A percentile compares a stretch with the other conserved stretches of the same genome.
Evolutionary conservation across 2,797 vertebrate genomes (phyloP).

Genomic region (Phataginus tricuspis): DNA sequence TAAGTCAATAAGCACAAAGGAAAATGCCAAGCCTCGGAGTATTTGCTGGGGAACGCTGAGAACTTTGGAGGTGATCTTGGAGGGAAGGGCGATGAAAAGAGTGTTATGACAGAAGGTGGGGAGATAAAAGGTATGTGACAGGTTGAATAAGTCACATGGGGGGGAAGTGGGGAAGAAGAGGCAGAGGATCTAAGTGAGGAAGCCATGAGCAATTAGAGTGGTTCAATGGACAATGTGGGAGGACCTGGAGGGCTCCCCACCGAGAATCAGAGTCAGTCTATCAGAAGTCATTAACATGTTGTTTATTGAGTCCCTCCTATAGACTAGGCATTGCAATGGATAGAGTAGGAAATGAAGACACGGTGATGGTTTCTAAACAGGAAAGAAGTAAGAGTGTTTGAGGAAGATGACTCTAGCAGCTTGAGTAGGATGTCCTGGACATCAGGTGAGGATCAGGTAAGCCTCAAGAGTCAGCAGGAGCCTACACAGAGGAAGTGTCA

Average conservation of each 20-base stretch:
- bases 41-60: neutral
- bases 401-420: constrained; percentile 3
- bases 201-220: neutral
- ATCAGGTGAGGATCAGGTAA: neutral
- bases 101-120: neutral
- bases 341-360: neutral
- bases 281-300: neutral
- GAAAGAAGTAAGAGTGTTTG: neutral
- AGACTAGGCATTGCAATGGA: neutral
- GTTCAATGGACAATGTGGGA: neutral
- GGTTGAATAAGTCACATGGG: neutral
- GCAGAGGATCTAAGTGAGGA: neutral
- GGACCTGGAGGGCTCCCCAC: neutral
- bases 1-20: neutral
- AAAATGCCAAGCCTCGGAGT: neutral
- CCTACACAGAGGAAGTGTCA: neutral
- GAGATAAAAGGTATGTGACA: neutral
- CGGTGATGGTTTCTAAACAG: neutral
- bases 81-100: neutral
- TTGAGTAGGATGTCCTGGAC: neutral
- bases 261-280: neutral
- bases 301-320: neutral
- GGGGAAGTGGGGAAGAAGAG: neutral
- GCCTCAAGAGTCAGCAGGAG: neutral
- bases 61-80: neutral